These are phyloP conservation scores for Tenthredo distinguenda DNA, from an alignment of 2,888 invertebrate species.

Conservation along the genomic window DNA sequence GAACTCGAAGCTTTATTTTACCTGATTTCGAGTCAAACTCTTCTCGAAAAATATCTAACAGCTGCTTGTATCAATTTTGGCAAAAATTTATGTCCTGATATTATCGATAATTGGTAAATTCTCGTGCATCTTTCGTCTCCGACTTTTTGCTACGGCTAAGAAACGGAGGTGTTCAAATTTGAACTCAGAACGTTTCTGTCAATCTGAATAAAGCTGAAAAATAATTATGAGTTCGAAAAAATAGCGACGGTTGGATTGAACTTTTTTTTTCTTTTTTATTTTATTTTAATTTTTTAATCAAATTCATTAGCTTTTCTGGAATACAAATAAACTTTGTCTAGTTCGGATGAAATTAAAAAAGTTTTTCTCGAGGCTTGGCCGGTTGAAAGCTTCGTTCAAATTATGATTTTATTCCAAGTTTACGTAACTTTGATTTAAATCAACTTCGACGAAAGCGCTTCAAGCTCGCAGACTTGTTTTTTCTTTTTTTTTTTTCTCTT, in stretches of 20 bases:
- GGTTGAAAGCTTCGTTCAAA: slow-evolving; percentile 43
- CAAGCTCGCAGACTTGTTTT: slow-evolving; percentile 5
- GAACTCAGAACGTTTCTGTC: background rate
- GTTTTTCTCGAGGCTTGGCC: slow-evolving; percentile 38
- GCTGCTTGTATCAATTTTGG: background rate
- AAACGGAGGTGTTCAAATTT: background rate
- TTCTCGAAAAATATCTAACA: background rate
- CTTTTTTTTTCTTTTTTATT: background rate
- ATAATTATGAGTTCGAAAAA: background rate
- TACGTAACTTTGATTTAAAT: slow-evolving; percentile 45
- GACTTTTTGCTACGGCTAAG: background rate
- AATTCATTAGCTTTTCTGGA: slow-evolving; percentile 48
- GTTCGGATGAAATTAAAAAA: slow-evolving; percentile 50
- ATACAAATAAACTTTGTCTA: slow-evolving; percentile 51
- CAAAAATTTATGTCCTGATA: background rate
- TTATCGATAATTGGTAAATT: background rate
- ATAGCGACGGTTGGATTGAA: background rate
- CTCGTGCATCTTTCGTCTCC: background rate
- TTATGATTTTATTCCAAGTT: slow-evolving; percentile 52
- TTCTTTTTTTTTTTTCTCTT: background rate
- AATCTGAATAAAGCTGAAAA: background rate
- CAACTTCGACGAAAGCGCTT: slow-evolving; percentile 47
- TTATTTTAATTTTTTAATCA: background rate
- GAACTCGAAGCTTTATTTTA: background rate
- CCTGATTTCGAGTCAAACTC: slow-evolving; percentile 3